Base-by-base conservation (phyloP, 1,140 invertebrate genomes). In the Trachymyrmex cornetzi region DNA sequence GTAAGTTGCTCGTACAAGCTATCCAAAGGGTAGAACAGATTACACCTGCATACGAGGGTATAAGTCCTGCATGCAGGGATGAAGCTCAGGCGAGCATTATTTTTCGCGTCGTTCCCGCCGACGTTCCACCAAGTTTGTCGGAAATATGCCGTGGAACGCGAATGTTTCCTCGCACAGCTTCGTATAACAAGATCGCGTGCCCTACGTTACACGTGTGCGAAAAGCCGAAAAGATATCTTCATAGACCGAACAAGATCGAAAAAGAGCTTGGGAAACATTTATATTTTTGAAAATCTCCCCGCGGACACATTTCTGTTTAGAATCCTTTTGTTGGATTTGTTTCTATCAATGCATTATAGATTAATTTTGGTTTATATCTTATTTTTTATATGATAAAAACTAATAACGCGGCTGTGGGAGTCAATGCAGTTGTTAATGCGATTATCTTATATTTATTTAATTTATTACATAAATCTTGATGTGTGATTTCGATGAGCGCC, bases 1-100 rank as follows among this genome's bases (percentile, higher is more conserved):
- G 74, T 85, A 87, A 86, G 61, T 87, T 50, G 27, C 55, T 74
- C 86, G 69, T 34, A 67, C 16, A 22, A 50, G 38, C 16, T 19
- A n/a, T 9, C 22, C 50, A 3, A 4, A 24, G 44, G 34, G 44
- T 22, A 74, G 11, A 1, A 48, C 19, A 38, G n/a, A 44, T 9
- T 63, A 48, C 24, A 59, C 61, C 22, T 50, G 19, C 7, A 16
- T n/a, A n/a, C 34, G 22, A 16, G 5, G n/a, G n/a, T 19, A 44
- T 38, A 59, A 34, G 19, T 61, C n/a, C 64, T 67, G 19, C 9
- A 55, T 34, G 50, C 27, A 44, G 57, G 74, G 11, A 24, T n/a
- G 34, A 61, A 63, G 38, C 27, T 77, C 50, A 71, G 16, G 22
- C 53, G 16, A 34, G 19, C 16, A 16, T 59, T 82, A 59, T 82